Conservation (phyloP, 2,797 vertebrate species). For the Cyprinodon diabolis region DNA sequence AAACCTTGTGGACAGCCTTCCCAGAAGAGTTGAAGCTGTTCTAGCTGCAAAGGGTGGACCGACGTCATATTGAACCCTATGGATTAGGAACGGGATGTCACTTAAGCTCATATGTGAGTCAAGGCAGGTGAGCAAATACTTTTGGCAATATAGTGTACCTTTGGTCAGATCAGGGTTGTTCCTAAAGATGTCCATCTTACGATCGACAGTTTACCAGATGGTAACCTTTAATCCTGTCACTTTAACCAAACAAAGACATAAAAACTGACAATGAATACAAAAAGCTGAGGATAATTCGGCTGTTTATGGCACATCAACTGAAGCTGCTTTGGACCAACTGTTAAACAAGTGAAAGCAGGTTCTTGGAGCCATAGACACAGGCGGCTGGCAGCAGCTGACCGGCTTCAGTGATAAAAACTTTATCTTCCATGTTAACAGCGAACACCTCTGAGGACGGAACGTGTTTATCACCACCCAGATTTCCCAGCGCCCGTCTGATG, state of each 20-base stretch:
- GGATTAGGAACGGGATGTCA: no score
- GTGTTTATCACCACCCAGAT: slow-evolving; percentile 55
- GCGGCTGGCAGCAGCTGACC: slow-evolving; percentile 86
- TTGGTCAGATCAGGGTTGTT: neutral
- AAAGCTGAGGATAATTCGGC: slow-evolving; percentile 47
- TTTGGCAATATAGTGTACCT: no score
- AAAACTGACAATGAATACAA: slow-evolving; percentile 14
- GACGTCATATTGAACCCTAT: no score
- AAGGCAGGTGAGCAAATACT: no score
- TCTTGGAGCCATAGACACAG: slow-evolving; percentile 76
- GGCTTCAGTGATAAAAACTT: slow-evolving; percentile 46
- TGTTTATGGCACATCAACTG: no score
- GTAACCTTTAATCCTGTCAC: neutral
- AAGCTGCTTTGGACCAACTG: no score
- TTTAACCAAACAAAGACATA: neutral
- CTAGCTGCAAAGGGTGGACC: no score
- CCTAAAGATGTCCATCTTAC: no score
- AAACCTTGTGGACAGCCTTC: no score
- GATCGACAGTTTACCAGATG: neutral
- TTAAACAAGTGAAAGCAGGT: slow-evolving; percentile 86
- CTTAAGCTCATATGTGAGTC: no score
- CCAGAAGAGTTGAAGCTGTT: no score
- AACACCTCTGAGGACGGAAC: slow-evolving; percentile 9
- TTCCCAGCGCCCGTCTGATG: slow-evolving; percentile 66
- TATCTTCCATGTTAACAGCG: slow-evolving; percentile 51